Evolutionary conservation across 2,888 invertebrate genomes (phyloP).

Genomic region (Reticulitermes lucifugus): DNA sequence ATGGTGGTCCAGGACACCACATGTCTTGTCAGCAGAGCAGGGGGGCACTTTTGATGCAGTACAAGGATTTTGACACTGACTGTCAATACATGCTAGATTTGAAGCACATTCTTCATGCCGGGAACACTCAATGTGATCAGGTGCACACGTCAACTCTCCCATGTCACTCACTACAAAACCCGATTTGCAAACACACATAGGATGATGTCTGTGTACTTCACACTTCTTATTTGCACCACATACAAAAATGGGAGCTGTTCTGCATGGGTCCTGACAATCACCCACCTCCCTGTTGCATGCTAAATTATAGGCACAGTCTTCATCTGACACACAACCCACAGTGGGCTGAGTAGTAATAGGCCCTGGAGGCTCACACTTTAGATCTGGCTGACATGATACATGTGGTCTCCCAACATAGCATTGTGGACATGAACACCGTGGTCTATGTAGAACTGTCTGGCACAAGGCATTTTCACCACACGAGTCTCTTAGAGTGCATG

Average conservation of each 20-base stretch:
- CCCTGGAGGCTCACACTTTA: slow-evolving; percentile 73
- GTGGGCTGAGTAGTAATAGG: slow-evolving; percentile 69
- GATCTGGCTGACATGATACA: slow-evolving; percentile 82
- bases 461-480: slow-evolving; percentile 93
- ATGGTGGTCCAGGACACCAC: slow-evolving; percentile 89
- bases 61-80: slow-evolving; percentile 90
- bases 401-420: slow-evolving; percentile 88
- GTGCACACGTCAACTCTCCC: slow-evolving; percentile 89
- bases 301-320: slow-evolving; percentile 79
- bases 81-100: slow-evolving; percentile 85
- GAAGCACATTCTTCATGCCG: slow-evolving; percentile 82
- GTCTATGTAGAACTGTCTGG: slow-evolving; percentile 84
- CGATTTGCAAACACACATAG: slow-evolving; percentile 89
- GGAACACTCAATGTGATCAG: slow-evolving; percentile 83
- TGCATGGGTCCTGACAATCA: slow-evolving; percentile 85
- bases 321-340: slow-evolving; percentile 73
- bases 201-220: slow-evolving; percentile 86
- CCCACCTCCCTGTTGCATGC: slow-evolving; percentile 78
- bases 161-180: slow-evolving; percentile 89
- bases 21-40: slow-evolving; percentile 86
- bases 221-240: slow-evolving; percentile 89
- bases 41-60: slow-evolving; percentile 69
- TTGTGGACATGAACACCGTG: slow-evolving; percentile 89
- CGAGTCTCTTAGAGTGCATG: slow-evolving; percentile 87
- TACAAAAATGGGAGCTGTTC: slow-evolving; percentile 70